Base-by-base conservation (phyloP, 2,888 invertebrate species). In the Drosophila atripex region DNA sequence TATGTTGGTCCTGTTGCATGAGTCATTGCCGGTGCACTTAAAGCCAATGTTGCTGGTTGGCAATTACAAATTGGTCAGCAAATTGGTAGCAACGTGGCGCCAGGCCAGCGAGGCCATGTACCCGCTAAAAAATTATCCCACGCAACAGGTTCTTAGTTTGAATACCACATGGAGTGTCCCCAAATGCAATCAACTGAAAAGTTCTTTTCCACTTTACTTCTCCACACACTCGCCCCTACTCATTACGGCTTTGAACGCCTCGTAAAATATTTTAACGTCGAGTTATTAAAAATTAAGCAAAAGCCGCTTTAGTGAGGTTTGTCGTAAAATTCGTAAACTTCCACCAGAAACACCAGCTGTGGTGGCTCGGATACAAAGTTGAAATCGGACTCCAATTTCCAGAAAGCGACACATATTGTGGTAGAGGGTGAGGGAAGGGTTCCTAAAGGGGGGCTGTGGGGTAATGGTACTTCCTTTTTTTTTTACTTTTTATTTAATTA, bases 81-180 rank as follows among this genome's bases (percentile, higher is more conserved):
- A 71, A 71, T 71, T 70, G 68, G 68, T 50, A 25, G 41, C 35
- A 58, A 53, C 65, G 64, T 30, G 23, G 45, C 43, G 45, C 28
- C 66, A 28, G 14, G 43, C 32, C n/a, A 28, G 43, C n/a, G n/a
- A 46, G 30, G 9, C 32, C 30, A 18, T 28, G 55, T 45, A 47
- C 6, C 38, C 25, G n/a, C 14, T 43, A 32, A 21, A 51, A 73
- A 51, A 72, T 38, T 78, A 80, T 82, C 85, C 87, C 87, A 82
- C 85, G 85, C 87, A 82, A 87, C 82, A 82, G 82, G 82, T 82
- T 87, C 78, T 52, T 39, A n/a, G 57, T 54, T 21, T 52, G 49
- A 35, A 12, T 23, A 58, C 21, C 32, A 21, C 28, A 8, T 14
- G 51, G 25, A 39, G n/a, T 46, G 61, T 71, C 50, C 49, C 49